Conservation (phyloP, 2,113 vertebrate species). For the Geococcyx californianus region DNA sequence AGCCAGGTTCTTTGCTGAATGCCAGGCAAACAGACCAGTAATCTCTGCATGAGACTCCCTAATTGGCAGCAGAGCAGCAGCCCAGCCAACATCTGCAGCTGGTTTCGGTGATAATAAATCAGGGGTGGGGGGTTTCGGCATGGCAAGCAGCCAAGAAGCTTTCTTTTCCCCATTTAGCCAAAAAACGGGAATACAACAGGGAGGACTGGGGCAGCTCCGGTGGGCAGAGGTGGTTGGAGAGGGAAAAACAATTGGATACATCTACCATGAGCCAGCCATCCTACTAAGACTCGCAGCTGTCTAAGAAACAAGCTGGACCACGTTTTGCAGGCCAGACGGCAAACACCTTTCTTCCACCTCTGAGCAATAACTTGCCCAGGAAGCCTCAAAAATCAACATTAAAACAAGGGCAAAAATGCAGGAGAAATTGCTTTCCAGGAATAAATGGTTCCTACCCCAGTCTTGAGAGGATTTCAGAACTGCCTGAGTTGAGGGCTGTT, state of each 20-base stretch:
- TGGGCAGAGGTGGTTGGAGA: background rate
- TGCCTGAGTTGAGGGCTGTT: accelerated
- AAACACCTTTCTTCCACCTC: accelerated
- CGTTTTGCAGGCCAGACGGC: background rate
- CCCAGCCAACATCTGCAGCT: slow-evolving; percentile 86
- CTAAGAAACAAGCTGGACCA: background rate
- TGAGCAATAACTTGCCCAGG: background rate
- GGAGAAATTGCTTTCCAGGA: background rate
- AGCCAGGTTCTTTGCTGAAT: background rate
- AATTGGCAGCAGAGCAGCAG: slow-evolving; percentile 86
- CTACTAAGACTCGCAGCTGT: background rate
- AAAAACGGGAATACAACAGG: slow-evolving; percentile 16
- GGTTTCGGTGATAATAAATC: slow-evolving; percentile 90
- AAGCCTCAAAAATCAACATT: background rate
- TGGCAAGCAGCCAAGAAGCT: slow-evolving; percentile 50
- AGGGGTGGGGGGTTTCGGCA: slow-evolving; percentile 45
- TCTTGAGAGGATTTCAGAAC: background rate
- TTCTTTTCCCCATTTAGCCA: slow-evolving; percentile 37
- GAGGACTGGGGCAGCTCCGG: background rate
- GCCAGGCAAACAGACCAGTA: slow-evolving; percentile 53
- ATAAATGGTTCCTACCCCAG: background rate
- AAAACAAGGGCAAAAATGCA: background rate
- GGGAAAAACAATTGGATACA: accelerated
- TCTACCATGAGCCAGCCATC: background rate
- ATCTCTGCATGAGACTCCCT: slow-evolving; percentile 83